These are phyloP conservation scores for Tipula unca DNA, from an alignment of 2,888 invertebrate species.

Conservation along the genomic window DNA sequence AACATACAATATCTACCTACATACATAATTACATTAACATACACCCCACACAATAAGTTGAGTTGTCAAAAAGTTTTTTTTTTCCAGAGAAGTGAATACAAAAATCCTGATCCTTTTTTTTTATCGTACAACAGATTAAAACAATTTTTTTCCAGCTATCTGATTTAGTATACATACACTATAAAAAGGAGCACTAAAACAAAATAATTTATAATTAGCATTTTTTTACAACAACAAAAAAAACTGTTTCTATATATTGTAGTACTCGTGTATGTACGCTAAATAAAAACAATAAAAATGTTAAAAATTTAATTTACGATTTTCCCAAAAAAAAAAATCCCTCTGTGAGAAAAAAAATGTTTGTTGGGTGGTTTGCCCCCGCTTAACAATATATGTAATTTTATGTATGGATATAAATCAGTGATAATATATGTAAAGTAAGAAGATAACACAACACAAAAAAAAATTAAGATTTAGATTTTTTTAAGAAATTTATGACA, in stretches of 20 bases:
- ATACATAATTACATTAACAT: not conserved
- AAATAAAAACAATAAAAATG: slow-evolving; percentile 1
- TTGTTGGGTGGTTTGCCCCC: not conserved
- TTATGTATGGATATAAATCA: not conserved
- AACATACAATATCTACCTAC: no score
- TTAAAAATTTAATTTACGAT: not conserved
- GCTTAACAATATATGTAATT: not conserved
- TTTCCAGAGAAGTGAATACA: not conserved
- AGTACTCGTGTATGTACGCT: not conserved
- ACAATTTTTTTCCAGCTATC: not conserved
- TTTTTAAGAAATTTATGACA: not conserved
- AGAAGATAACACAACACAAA: not conserved
- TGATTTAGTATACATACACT: not conserved
- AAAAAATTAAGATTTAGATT: not conserved
- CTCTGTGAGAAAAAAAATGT: not conserved
- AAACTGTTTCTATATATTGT: not conserved
- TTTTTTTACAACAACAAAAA: not conserved
- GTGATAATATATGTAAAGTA: not conserved
- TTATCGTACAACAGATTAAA: not conserved
- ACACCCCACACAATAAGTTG: not conserved
- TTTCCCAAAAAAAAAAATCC: not conserved
- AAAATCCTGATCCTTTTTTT: not conserved
- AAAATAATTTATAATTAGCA: not conserved
- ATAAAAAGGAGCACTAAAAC: not conserved
- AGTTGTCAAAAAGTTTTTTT: not conserved